Conservation (phyloP, 2,797 vertebrate genomes). For the Hyperoplus lanceolatus region DNA sequence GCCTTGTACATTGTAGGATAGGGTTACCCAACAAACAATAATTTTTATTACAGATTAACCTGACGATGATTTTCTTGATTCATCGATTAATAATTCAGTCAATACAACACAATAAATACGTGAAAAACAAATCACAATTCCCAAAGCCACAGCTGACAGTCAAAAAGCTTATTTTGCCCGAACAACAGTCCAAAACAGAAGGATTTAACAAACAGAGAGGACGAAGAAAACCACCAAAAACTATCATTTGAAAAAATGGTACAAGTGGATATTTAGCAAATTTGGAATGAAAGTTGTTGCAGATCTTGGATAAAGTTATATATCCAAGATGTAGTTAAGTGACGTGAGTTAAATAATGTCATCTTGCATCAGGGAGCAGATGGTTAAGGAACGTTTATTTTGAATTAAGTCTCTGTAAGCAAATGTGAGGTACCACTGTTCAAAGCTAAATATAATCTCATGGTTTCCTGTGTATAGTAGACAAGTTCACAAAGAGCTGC, state of each 20-base stretch:
- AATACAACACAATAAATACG: not conserved
- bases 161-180: not conserved
- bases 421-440: not conserved
- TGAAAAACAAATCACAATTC: not conserved
- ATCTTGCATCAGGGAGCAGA: not conserved
- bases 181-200: not conserved
- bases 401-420: not conserved
- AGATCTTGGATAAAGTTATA: not conserved
- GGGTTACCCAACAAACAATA: not conserved
- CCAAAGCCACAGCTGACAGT: not conserved
- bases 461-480: slow-evolving; percentile 21
- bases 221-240: not conserved
- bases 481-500: slow-evolving; percentile 2
- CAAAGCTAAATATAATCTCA: slow-evolving; percentile 9
- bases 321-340: too few species aligned
- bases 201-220: not conserved
- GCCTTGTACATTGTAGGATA: not conserved
- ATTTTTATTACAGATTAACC: not conserved
- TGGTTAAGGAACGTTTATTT: not conserved
- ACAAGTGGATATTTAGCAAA: too few species aligned
- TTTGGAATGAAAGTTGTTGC: not conserved
- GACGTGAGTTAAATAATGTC: not conserved
- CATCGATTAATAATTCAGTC: not conserved
- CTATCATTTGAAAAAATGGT: not conserved
- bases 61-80: not conserved